A percentile compares a stretch with the other conserved stretches of the same genome.
These are phyloP conservation scores for Sabatieria punctata DNA, from an alignment of 2,888 invertebrate species.

Conservation along the genomic window DNA sequence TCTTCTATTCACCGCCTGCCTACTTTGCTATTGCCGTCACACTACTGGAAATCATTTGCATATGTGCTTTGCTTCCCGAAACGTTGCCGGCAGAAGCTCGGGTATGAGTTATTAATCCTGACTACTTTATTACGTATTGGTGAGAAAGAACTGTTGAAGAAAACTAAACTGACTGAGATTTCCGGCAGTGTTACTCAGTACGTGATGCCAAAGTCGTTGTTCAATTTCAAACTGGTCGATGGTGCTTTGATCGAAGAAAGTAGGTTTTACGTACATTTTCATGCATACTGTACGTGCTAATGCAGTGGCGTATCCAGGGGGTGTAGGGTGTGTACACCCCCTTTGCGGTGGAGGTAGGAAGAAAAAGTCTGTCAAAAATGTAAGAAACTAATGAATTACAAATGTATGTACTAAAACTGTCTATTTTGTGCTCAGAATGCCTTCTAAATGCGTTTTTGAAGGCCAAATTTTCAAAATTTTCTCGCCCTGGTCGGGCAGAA, in stretches of 20 bases:
- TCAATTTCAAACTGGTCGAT: slow-evolving; percentile 50
- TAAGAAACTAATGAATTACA: no score
- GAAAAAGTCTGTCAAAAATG: no score
- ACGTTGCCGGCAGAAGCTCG: slow-evolving; percentile 52
- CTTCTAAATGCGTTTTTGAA: no score
- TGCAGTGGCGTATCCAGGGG: no score
- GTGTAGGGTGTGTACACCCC: no score
- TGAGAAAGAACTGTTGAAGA: slow-evolving; percentile 6
- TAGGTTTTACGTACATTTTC: not conserved
- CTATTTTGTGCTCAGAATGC: no score
- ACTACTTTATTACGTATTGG: no score
- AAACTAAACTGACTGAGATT: not conserved
- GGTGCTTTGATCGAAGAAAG: slow-evolving; percentile 35
- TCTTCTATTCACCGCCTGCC: slow-evolving; percentile 73
- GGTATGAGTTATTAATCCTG: no score
- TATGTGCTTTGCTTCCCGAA: slow-evolving; percentile 58
- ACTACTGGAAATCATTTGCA: slow-evolving; percentile 55
- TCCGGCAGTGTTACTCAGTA: slow-evolving; percentile 35
- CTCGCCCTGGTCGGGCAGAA: no score
- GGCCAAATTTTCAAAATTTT: no score
- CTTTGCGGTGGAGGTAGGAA: no score
- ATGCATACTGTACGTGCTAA: not conserved
- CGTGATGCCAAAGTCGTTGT: slow-evolving; percentile 45
- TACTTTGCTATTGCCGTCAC: slow-evolving; percentile 49
- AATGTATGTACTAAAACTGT: no score